Conservation (phyloP, 2,113 vertebrate species). For the Actenoides lindsayi region DNA sequence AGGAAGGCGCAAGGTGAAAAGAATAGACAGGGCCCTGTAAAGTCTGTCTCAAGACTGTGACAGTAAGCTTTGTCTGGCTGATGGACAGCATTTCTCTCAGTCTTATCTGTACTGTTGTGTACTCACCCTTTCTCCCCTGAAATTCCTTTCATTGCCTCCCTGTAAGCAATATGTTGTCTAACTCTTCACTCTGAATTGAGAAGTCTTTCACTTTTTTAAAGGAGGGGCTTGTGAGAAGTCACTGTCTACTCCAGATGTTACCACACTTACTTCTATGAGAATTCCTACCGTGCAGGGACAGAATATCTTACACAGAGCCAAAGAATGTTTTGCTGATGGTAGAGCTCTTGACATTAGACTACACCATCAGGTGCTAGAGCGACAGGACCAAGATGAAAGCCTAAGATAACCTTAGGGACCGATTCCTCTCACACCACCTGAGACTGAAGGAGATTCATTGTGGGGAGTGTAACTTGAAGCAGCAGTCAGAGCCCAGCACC, state of each 20-base stretch:
- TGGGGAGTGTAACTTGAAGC: background rate
- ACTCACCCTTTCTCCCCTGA: background rate
- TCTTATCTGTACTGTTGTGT: background rate
- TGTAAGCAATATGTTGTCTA: background rate
- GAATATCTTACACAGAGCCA: background rate
- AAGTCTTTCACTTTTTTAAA: background rate
- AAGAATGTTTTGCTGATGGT: background rate
- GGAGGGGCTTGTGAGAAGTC: background rate
- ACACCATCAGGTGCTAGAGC: background rate
- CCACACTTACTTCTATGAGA: background rate
- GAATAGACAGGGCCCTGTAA: background rate
- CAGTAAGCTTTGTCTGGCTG: background rate
- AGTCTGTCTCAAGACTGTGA: background rate
- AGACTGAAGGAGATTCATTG: background rate
- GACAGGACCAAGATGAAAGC: background rate
- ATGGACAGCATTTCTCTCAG: background rate
- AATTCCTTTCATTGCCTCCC: background rate
- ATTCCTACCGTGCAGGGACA: background rate
- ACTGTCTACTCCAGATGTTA: background rate
- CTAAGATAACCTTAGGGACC: background rate
- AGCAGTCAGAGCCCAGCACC: background rate
- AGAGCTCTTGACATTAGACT: background rate
- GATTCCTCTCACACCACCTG: background rate
- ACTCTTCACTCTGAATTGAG: background rate
- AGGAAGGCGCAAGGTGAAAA: background rate